These are phyloP conservation scores for Halictus quadricinctus DNA, from an alignment of 2,888 invertebrate species.

Conservation along the genomic window DNA sequence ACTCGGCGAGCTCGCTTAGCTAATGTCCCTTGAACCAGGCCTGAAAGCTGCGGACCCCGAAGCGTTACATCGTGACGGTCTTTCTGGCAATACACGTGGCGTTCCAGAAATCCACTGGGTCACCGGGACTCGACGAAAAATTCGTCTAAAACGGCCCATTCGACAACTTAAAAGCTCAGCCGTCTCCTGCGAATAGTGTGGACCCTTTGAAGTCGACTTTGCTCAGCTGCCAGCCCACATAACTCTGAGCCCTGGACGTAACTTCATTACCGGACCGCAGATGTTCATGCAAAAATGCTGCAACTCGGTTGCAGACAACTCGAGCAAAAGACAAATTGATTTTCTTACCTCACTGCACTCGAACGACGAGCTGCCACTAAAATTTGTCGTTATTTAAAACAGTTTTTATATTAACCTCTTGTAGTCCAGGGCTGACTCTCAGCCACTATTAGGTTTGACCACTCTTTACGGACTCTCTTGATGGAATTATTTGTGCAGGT, in stretches of 20 bases:
- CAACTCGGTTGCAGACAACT: neutral
- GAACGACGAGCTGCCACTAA: too few relatives aligned
- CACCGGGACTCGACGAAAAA: neutral
- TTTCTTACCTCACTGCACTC: neutral
- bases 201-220: neutral
- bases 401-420: too few relatives aligned
- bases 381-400: too few relatives aligned
- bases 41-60: conserved; percentile 24
- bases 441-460: too few relatives aligned
- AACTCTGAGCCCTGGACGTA: neutral
- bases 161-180: too few relatives aligned
- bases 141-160: neutral
- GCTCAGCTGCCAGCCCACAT: neutral
- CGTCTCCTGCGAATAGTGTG: neutral
- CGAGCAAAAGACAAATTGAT: neutral
- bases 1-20: conserved; percentile 44
- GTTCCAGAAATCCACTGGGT: neutral
- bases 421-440: too few relatives aligned
- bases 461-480: too few relatives aligned
- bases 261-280: neutral
- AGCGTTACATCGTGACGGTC: neutral
- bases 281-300: neutral
- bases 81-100: neutral
- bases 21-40: conserved; percentile 34
- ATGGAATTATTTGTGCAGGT: too few relatives aligned